Conservation (phyloP, 1,140 invertebrate species). For the Aradophagus sp. region DNA sequence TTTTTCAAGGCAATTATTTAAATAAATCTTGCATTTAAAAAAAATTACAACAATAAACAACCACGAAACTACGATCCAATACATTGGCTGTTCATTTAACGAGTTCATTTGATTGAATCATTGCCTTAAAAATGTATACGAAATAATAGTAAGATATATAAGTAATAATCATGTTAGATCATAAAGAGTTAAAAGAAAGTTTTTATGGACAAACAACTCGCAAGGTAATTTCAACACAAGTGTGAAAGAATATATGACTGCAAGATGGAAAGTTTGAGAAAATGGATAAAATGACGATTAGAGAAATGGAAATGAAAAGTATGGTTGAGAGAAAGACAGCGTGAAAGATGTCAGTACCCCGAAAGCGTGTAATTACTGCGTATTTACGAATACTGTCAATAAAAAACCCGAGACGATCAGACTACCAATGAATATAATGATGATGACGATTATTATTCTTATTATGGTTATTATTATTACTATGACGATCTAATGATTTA, state of each 20-base stretch:
- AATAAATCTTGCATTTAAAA: too few species aligned
- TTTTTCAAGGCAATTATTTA: too few species aligned
- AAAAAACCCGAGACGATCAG: slow-evolving; percentile 52
- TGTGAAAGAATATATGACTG: slow-evolving; percentile 50
- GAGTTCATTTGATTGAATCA: slow-evolving; percentile 76
- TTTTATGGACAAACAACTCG: slow-evolving; percentile 71
- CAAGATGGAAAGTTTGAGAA: slow-evolving; percentile 17
- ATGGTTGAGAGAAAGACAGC: slow-evolving; percentile 37
- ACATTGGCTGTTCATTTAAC: slow-evolving; percentile 74
- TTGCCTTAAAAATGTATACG: slow-evolving; percentile 77
- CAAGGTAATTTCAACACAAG: slow-evolving; percentile 59
- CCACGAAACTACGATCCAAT: slow-evolving; percentile 58
- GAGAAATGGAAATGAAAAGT: slow-evolving; percentile 34
- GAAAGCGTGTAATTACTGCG: slow-evolving; percentile 72
- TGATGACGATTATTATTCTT: slow-evolving; percentile 65
- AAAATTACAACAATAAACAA: neutral
- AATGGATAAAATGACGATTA: slow-evolving; percentile 29
- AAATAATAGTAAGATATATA: slow-evolving; percentile 76
- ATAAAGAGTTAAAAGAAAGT: slow-evolving; percentile 68
- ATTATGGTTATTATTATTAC: slow-evolving; percentile 45
- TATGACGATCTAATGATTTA: slow-evolving; percentile 48
- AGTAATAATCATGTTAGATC: slow-evolving; percentile 75
- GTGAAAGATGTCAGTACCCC: slow-evolving; percentile 42
- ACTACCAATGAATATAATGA: slow-evolving; percentile 63
- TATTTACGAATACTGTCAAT: slow-evolving; percentile 67